Evolutionary conservation across 2,888 invertebrate species (phyloP).

Genomic region (Euzophera pinguis): DNA sequence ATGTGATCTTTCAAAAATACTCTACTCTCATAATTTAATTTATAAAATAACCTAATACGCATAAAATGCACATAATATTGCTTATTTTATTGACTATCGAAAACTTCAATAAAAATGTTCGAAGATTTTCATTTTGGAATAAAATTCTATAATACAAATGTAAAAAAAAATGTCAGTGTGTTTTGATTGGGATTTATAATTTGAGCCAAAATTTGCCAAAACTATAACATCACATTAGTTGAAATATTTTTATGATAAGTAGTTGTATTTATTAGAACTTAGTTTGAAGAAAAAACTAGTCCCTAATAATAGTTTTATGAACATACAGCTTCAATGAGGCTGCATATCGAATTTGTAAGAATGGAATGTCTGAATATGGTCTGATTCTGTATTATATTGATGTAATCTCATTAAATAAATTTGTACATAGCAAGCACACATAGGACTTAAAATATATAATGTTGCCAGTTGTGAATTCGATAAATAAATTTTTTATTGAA

Average conservation of each 20-base stretch:
- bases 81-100: too few relatives aligned
- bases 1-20: too few relatives aligned
- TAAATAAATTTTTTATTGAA: too few relatives aligned
- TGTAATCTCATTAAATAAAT: background rate
- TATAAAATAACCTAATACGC: too few relatives aligned
- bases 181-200: constrained; percentile 44
- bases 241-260: constrained; percentile 40
- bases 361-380: constrained; percentile 12
- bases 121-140: too few relatives aligned
- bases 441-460: background rate
- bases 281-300: constrained; percentile 51
- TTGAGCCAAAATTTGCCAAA: constrained; percentile 77
- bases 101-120: too few relatives aligned
- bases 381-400: constrained; percentile 7
- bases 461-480: too few relatives aligned
- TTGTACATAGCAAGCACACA: constrained; percentile 5
- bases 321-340: constrained; percentile 46
- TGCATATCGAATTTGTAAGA: constrained; percentile 37
- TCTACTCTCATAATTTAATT: too few relatives aligned
- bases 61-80: too few relatives aligned
- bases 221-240: constrained; percentile 49
- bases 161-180: background rate
- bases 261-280: constrained; percentile 48
- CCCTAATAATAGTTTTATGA: constrained; percentile 34
- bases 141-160: too few relatives aligned